Percentiles rank a stretch among this genome's conserved stretches.
phyloP scores from a whole-genome alignment of 2,113 vertebrate genomes.

The Charadrius vociferus region DNA sequence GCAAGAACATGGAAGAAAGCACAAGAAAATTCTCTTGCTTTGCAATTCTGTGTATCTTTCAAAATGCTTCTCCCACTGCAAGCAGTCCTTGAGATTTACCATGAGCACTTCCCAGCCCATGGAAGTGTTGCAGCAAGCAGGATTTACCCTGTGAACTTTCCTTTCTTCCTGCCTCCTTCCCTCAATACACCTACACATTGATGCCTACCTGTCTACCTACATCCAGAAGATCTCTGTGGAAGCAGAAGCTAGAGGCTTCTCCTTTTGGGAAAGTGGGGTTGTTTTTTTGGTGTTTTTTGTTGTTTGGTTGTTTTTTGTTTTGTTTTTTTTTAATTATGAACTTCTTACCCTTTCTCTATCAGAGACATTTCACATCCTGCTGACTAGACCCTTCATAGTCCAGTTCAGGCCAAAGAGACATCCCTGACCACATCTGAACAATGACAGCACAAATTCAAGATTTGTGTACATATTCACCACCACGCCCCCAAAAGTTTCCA shows the following conservation, averaged over 20 bases:
- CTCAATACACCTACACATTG: not conserved
- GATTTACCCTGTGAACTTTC: not conserved
- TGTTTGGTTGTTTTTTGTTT: too few species aligned
- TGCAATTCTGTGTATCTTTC: not conserved
- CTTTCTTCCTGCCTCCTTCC: not conserved
- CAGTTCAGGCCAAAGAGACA: not conserved
- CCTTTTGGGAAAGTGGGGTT: not conserved
- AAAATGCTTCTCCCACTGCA: not conserved
- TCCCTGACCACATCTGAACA: not conserved
- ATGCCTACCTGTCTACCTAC: not conserved
- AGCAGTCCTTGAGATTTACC: not conserved
- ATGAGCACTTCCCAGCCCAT: not conserved
- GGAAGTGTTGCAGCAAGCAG: not conserved
- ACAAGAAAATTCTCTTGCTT: not conserved
- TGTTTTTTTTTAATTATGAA: not conserved
- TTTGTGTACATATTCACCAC: not conserved
- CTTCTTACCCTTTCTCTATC: not conserved
- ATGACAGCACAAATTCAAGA: conserved; percentile 1
- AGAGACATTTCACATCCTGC: not conserved
- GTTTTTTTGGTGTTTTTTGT: not conserved
- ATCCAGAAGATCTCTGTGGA: not conserved
- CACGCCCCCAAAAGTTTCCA: not conserved
- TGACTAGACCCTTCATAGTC: not conserved
- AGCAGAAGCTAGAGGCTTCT: not conserved
- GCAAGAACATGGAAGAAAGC: not conserved